phyloP scores from a whole-genome alignment of 2,888 invertebrate genomes.

The Odontocerum albicorne region DNA sequence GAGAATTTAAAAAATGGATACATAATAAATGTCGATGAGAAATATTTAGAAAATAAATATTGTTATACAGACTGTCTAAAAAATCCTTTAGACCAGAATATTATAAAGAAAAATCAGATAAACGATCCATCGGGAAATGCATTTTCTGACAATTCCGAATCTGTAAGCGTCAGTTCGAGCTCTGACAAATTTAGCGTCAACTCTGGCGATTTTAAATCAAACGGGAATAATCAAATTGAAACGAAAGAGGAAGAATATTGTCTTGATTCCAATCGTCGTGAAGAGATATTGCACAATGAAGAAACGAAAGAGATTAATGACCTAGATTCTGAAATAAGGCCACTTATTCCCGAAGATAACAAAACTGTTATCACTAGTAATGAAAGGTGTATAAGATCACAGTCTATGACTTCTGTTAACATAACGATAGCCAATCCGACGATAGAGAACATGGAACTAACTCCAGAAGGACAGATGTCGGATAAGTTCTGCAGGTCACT shows the following conservation, averaged over 20 bases:
- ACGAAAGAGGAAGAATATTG: conserved; percentile 47
- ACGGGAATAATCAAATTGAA: conserved; percentile 50
- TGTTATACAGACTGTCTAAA: conserved; percentile 17
- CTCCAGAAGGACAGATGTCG: conserved; percentile 61
- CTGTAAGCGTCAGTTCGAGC: conserved; percentile 55
- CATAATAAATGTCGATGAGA: conserved; percentile 18
- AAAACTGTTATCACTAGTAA: conserved; percentile 25
- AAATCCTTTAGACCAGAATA: conserved; percentile 43
- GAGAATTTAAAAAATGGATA: conserved; percentile 1
- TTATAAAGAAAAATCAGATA: conserved; percentile 40
- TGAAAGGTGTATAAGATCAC: conserved; percentile 56
- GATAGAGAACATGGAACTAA: conserved; percentile 70
- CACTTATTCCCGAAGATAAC: conserved; percentile 42
- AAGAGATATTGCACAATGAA: conserved; percentile 37
- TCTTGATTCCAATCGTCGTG: conserved; percentile 28
- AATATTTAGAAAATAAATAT: conserved; percentile 27
- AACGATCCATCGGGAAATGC: conserved; percentile 46
- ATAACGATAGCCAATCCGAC: conserved; percentile 73
- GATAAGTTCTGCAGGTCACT: conserved; percentile 63
- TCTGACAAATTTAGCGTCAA: conserved; percentile 57
- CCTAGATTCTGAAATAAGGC: conserved; percentile 47
- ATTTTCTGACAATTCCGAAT: conserved; percentile 58
- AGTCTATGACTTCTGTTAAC: conserved; percentile 65
- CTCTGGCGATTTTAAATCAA: conserved; percentile 51
- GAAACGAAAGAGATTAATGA: conserved; percentile 45